These are phyloP conservation scores for Drosophila takahashii DNA, from an alignment of 1,140 invertebrate species.

Conservation along the genomic window DNA sequence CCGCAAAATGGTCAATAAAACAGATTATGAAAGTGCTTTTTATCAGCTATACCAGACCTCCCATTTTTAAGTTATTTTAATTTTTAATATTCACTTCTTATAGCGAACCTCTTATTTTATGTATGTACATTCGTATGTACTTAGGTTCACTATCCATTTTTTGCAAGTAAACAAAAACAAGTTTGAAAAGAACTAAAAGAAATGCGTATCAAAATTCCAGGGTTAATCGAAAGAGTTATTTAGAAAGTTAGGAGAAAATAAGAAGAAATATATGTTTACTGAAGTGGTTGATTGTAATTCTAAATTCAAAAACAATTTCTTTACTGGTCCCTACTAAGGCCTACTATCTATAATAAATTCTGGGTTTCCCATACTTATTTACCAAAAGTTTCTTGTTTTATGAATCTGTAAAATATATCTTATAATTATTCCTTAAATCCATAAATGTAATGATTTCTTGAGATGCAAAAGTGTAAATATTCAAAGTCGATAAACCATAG, in stretches of 20 bases:
- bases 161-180: slow-evolving; percentile 10
- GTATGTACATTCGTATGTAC: background rate
- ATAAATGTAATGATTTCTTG: background rate
- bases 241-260: background rate
- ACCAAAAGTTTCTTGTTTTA: too few relatives aligned
- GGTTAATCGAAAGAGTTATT: background rate
- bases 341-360: too few relatives aligned
- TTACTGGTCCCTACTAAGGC: too few relatives aligned
- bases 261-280: background rate
- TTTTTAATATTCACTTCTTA: background rate
- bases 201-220: slow-evolving; percentile 1
- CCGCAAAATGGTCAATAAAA: background rate
- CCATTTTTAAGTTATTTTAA: background rate
- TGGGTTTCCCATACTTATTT: too few relatives aligned
- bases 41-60: background rate
- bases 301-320: too few relatives aligned
- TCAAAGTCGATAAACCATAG: background rate
- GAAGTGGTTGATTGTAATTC: background rate
- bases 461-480: background rate
- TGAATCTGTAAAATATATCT: too few relatives aligned
- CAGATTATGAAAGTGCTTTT: background rate
- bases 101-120: background rate
- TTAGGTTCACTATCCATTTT: background rate
- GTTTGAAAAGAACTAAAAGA: background rate
- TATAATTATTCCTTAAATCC: background rate